phyloP scores from a whole-genome alignment of 2,888 invertebrate genomes.

The Leuctra nigra region DNA sequence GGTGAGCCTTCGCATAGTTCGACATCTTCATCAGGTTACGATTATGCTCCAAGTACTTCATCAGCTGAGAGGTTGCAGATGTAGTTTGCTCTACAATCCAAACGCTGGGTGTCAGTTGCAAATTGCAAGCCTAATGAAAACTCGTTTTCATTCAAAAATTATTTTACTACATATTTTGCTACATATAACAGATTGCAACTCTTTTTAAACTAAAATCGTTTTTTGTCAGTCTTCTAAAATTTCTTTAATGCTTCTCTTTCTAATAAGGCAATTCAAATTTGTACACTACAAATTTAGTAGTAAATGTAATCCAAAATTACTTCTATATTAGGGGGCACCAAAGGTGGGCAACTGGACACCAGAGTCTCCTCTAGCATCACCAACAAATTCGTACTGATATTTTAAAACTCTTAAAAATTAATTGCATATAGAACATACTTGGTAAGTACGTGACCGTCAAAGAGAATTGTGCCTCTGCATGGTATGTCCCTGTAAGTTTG shows the following conservation, averaged over 20 bases:
- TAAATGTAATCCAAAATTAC: too few species aligned
- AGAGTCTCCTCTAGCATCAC: too few species aligned
- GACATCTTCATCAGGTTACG: slow-evolving; percentile 59
- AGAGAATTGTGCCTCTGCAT: slow-evolving; percentile 76
- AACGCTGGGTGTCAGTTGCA: neutral
- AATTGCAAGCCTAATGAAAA: too few species aligned
- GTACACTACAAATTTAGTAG: too few species aligned
- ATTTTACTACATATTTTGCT: neutral
- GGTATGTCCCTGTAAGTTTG: slow-evolving; percentile 77
- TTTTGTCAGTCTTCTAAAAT: neutral
- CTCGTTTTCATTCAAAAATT: too few species aligned
- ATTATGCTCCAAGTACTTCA: slow-evolving; percentile 54
- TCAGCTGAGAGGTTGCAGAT: slow-evolving; percentile 45
- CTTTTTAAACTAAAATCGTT: neutral
- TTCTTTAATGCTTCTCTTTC: neutral
- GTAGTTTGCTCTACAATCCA: slow-evolving; percentile 24
- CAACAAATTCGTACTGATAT: too few species aligned
- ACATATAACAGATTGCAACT: neutral
- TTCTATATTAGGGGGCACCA: neutral
- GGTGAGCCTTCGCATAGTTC: slow-evolving; percentile 54
- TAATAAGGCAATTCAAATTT: too few species aligned
- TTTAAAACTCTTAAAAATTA: too few species aligned
- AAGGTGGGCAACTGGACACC: neutral
- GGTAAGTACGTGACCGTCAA: slow-evolving; percentile 39
- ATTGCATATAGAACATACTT: slow-evolving; percentile 28